Evolutionary conservation across 2,888 invertebrate species (phyloP).

Genomic region (Callimorpha dominula): DNA sequence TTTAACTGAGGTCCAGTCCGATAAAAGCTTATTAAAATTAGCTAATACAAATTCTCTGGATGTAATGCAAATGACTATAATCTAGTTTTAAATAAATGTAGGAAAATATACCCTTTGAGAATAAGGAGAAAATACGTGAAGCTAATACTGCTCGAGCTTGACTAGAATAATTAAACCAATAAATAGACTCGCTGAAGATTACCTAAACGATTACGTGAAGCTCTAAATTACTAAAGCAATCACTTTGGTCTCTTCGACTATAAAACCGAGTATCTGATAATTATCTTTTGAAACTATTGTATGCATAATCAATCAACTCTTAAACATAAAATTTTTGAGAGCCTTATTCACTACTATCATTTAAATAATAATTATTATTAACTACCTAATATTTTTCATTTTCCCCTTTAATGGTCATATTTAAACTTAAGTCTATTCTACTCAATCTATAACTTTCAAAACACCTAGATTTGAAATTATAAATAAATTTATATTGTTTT

Average conservation of each 20-base stretch:
- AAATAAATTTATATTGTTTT: slow-evolving; percentile 17
- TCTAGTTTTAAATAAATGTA: slow-evolving; percentile 23
- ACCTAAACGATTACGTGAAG: not conserved
- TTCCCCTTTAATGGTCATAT: too few species aligned
- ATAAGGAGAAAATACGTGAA: not conserved
- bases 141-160: not conserved
- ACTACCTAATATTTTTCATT: too few species aligned
- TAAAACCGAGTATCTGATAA: not conserved
- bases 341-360: too few species aligned
- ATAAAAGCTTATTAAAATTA: slow-evolving; percentile 35
- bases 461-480: not conserved
- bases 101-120: not conserved
- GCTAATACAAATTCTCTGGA: slow-evolving; percentile 18
- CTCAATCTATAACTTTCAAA: too few species aligned
- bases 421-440: too few species aligned
- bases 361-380: too few species aligned
- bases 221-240: not conserved
- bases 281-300: not conserved
- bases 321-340: too few species aligned
- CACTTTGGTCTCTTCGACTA: not conserved
- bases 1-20: slow-evolving; percentile 33
- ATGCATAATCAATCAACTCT: too few species aligned
- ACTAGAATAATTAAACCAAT: not conserved
- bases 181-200: not conserved
- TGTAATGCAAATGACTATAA: slow-evolving; percentile 21